Evolutionary conservation across 2,888 invertebrate genomes (phyloP).

Genomic region (Cataglyphis livida): DNA sequence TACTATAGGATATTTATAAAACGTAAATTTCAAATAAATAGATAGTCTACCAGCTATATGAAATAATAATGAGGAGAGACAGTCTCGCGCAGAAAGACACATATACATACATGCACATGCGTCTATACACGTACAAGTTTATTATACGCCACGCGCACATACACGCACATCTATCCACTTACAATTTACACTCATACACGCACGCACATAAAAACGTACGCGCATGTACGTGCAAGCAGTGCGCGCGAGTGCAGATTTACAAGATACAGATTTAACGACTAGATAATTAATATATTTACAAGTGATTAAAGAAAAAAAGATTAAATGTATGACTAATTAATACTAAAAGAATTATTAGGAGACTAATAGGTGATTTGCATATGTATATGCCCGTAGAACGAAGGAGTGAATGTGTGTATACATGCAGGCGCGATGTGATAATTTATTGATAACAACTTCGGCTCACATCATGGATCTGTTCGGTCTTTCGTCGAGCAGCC

Average conservation of each 20-base stretch:
- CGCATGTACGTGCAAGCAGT: slow-evolving; percentile 11
- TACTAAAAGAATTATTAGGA: slow-evolving; percentile 78
- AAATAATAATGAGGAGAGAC: slow-evolving; percentile 74
- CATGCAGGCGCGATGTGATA: slow-evolving; percentile 71
- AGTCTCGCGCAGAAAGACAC: slow-evolving; percentile 33
- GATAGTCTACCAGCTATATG: slow-evolving; percentile 81
- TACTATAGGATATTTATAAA: slow-evolving; percentile 81
- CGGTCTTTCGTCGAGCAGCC: slow-evolving; percentile 29
- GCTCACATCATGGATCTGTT: slow-evolving; percentile 64
- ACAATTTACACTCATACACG: slow-evolving; percentile 19
- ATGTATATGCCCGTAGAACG: slow-evolving; percentile 80
- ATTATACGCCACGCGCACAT: slow-evolving; percentile 21
- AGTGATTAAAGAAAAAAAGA: slow-evolving; percentile 76
- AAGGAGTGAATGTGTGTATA: slow-evolving; percentile 76
- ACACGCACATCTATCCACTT: background rate
- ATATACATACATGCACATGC: slow-evolving; percentile 44
- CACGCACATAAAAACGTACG: slow-evolving; percentile 6
- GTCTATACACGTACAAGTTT: no score
- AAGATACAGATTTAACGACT: slow-evolving; percentile 78
- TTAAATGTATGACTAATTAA: slow-evolving; percentile 82
- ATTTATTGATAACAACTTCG: slow-evolving; percentile 19
- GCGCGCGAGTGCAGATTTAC: slow-evolving; percentile 63
- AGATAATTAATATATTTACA: slow-evolving; percentile 75
- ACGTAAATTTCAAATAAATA: slow-evolving; percentile 81
- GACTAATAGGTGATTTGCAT: slow-evolving; percentile 79